Evolutionary conservation across 2,797 vertebrate species (phyloP), one percentile per base, ranked within the genome.

Genomic region (Parotocinclus haroldoi): DNA sequence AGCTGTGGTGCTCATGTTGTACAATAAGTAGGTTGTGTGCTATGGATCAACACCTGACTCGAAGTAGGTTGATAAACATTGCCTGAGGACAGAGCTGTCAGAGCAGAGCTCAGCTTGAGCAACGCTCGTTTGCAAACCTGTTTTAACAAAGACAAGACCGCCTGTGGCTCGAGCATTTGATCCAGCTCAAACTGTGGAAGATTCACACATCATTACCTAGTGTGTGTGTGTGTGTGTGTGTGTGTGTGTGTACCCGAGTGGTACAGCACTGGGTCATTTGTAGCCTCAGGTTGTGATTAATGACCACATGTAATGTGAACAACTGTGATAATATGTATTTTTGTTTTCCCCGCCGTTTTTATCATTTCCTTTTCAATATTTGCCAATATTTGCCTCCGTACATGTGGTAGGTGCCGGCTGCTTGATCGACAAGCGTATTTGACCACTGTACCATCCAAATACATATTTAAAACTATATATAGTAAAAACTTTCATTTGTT

Each of bases 41-140:
- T 65, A 42, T 52, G 50, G 62, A 65, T 58, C 67, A 59, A 19
- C 45, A 38, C 54, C 66, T 38, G 10, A 37, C 58, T 52, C 45
- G 45, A 38, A 49, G 46, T 68, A 64, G 60, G 59, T 42, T 74
- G 53, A 44, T 71, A 63, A 76, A 57, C 55, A 68, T 53, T 9
- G 82, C 84, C 81, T 54, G 58, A 81, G 82, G 85, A 76, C 57
- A 79, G 68, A 66, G 72, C 52, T 86, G 84, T 86, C 82, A 85
- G 70, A 85, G 85, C 82, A 85, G 70, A 85, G 85, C 80, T 79
- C 62, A 69, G 77, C 77, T 76, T 75, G 66, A 12, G 55, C 59
- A 66, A 44, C 55, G 50, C 57, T 71, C 46, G 44, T 27, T 61
- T 51, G 59, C 61, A 69, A 73, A 57, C 68, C 68, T 66, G 48